A percentile compares a stretch with the other conserved stretches of the same genome.
Evolutionary conservation across 2,113 vertebrate species (phyloP).

Genomic region (Syngnathus scovelli): DNA sequence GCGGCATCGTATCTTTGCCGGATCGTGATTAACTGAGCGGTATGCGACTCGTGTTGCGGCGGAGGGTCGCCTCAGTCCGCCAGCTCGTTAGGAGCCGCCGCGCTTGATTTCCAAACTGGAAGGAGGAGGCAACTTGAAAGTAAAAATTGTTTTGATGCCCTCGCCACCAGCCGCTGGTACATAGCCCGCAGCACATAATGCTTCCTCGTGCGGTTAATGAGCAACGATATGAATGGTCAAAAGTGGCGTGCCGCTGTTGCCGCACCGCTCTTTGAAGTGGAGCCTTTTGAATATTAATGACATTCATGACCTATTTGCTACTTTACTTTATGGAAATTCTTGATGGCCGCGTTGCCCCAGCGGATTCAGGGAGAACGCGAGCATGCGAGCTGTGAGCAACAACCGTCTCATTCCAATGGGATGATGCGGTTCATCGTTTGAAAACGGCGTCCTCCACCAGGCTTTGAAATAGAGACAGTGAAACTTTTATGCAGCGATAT

Average conservation of each 20-base stretch:
- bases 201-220: slow-evolving; percentile 55
- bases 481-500: slow-evolving; percentile 1
- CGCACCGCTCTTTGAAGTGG: slow-evolving; percentile 62
- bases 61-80: slow-evolving; percentile 27
- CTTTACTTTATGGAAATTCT: slow-evolving; percentile 63
- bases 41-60: slow-evolving; percentile 30
- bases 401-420: slow-evolving; percentile 47
- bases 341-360: slow-evolving; percentile 51
- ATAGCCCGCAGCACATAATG: slow-evolving; percentile 51
- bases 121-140: slow-evolving; percentile 42
- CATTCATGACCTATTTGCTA: slow-evolving; percentile 68
- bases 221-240: slow-evolving; percentile 60
- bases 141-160: slow-evolving; percentile 42
- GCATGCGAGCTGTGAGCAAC: slow-evolving; percentile 39
- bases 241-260: slow-evolving; percentile 49
- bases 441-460: not conserved
- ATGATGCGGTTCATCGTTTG: slow-evolving; percentile 2
- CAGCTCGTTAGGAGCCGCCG: slow-evolving; percentile 36
- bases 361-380: slow-evolving; percentile 29
- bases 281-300: slow-evolving; percentile 63
- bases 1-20: slow-evolving; percentile 37
- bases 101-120: slow-evolving; percentile 21
- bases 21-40: slow-evolving; percentile 36
- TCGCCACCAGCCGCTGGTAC: slow-evolving; percentile 37
- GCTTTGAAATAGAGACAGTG: slow-evolving; percentile 1